Evolutionary conservation across 2,113 vertebrate species (phyloP).

Genomic region (Otis tarda): DNA sequence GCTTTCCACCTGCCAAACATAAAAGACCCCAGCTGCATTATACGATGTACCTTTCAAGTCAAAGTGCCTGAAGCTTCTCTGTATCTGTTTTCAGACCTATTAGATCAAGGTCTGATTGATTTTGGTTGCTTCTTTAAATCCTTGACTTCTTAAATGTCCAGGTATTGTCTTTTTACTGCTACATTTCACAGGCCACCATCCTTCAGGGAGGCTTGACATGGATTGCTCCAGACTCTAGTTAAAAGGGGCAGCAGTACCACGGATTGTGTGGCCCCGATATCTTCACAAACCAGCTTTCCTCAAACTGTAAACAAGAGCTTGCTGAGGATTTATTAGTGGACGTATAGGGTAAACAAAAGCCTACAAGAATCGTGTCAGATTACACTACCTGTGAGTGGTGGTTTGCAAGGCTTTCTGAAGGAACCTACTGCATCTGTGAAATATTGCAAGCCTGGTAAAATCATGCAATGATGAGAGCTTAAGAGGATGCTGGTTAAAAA

Average conservation of each 20-base stretch:
- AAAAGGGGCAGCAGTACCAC: background rate
- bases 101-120: slow-evolving; percentile 7
- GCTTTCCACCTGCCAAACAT: background rate
- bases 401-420: slow-evolving; percentile 7
- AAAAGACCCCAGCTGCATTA: background rate
- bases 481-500: background rate
- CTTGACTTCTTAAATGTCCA: slow-evolving; percentile 26
- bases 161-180: slow-evolving; percentile 13
- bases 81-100: background rate
- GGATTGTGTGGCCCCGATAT: background rate
- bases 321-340: slow-evolving; percentile 48
- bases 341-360: slow-evolving; percentile 49
- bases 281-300: slow-evolving; percentile 40
- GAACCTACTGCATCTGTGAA: background rate
- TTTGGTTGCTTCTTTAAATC: slow-evolving; percentile 11
- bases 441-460: background rate
- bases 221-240: background rate
- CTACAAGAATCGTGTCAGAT: background rate
- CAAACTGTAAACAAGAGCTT: slow-evolving; percentile 54
- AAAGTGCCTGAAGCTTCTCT: background rate
- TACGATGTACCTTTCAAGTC: background rate
- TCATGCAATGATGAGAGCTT: background rate
- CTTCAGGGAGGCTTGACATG: background rate
- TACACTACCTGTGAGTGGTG: background rate
- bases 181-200: background rate